Evolutionary conservation across 2,888 invertebrate species (phyloP).

Genomic region (Adelognathus sp.): DNA sequence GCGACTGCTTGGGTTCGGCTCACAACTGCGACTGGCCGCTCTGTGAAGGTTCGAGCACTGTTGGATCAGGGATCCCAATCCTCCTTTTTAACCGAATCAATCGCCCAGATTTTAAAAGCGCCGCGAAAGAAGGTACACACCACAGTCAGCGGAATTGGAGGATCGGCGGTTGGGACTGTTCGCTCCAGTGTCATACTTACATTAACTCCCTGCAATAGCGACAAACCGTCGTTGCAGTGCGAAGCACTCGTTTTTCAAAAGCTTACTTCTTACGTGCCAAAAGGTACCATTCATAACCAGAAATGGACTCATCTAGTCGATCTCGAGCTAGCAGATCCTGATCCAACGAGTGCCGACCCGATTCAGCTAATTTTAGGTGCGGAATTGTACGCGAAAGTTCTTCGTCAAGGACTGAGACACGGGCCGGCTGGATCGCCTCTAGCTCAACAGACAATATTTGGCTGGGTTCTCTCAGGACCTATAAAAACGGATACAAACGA

Average conservation of each 20-base stretch:
- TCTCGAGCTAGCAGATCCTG: slow-evolving; percentile 7
- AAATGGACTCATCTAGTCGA: not conserved
- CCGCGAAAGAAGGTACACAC: not conserved
- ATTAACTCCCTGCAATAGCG: not conserved
- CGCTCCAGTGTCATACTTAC: not conserved
- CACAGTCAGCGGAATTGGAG: slow-evolving; percentile 10
- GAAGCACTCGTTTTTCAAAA: slow-evolving; percentile 26
- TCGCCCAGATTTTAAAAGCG: slow-evolving; percentile 1
- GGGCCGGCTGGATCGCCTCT: not conserved
- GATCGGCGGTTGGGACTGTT: slow-evolving; percentile 1
- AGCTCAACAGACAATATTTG: slow-evolving; percentile 8
- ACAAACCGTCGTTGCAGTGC: not conserved
- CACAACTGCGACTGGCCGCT: slow-evolving; percentile 40
- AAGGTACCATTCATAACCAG: not conserved
- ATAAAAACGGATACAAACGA: not conserved
- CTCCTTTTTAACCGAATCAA: slow-evolving; percentile 11
- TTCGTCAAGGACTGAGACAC: not conserved
- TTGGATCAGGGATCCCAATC: slow-evolving; percentile 28
- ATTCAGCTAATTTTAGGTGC: slow-evolving; percentile 15
- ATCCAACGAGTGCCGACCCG: slow-evolving; percentile 10
- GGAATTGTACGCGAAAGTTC: not conserved
- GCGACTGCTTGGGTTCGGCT: slow-evolving; percentile 63
- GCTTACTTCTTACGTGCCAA: slow-evolving; percentile 18
- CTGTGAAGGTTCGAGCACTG: slow-evolving; percentile 43
- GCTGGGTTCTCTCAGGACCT: slow-evolving; percentile 24